Conservation (phyloP, 2,113 vertebrate species). For the Rhodinocichla rosea region DNA sequence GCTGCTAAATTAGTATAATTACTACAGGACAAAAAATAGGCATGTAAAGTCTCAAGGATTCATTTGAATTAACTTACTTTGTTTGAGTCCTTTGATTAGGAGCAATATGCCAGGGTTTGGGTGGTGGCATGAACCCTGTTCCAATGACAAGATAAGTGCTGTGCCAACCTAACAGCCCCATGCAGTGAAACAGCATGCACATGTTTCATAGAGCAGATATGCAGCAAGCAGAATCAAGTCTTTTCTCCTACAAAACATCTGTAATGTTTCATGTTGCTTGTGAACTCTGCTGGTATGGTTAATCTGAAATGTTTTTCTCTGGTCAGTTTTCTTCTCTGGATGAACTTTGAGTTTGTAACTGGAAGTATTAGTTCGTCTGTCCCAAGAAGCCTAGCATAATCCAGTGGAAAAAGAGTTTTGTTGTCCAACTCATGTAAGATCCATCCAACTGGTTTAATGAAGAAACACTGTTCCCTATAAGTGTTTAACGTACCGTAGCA, state of each 20-base stretch:
- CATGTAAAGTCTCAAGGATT: neutral
- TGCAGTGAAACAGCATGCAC: neutral
- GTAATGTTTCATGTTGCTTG: neutral
- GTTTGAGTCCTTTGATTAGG: neutral
- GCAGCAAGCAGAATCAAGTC: neutral
- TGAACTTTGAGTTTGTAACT: conserved; percentile 32
- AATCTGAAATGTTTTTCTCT: conserved; percentile 53
- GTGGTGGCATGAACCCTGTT: neutral
- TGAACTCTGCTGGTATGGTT: neutral
- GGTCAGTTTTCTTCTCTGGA: conserved; percentile 52
- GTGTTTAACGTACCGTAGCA: neutral
- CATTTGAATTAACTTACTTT: neutral
- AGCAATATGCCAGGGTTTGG: neutral
- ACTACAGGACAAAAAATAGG: neutral
- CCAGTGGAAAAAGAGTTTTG: conserved; percentile 50
- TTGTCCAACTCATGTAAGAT: conserved; percentile 32
- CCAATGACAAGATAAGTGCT: neutral
- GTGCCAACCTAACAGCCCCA: neutral
- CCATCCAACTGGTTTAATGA: neutral
- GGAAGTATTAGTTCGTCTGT: conserved; percentile 25
- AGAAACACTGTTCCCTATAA: neutral
- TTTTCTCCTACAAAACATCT: neutral
- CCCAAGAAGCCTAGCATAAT: conserved; percentile 31
- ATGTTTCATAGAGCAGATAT: neutral
- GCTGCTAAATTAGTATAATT: neutral